Evolutionary conservation across 2,888 invertebrate genomes (phyloP).

Genomic region (Synanthedon formicaeformis): DNA sequence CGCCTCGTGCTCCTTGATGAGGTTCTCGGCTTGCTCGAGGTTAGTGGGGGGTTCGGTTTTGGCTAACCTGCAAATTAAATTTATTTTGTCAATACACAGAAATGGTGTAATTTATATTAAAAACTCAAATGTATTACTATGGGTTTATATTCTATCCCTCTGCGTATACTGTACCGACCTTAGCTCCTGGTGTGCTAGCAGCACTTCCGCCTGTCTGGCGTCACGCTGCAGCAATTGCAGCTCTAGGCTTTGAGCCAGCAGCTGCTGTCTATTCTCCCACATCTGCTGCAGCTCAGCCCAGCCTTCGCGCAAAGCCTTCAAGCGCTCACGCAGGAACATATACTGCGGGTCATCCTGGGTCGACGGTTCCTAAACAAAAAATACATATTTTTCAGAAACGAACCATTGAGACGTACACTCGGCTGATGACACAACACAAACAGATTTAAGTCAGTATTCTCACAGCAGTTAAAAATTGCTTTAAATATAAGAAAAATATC

Average conservation of each 20-base stretch:
- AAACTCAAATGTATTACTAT: not conserved
- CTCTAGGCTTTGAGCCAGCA: slow-evolving; percentile 94
- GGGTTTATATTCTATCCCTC: not conserved
- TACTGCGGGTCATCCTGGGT: slow-evolving; percentile 98
- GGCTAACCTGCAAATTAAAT: slow-evolving; percentile 70
- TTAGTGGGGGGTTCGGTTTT: slow-evolving; percentile 97
- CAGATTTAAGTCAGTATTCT: no score
- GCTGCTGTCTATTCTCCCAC: slow-evolving; percentile 98
- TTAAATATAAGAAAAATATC: no score
- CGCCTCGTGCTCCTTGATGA: slow-evolving; percentile 97
- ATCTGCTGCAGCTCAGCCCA: slow-evolving; percentile 99
- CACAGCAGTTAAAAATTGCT: no score
- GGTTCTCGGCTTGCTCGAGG: slow-evolving; percentile 97
- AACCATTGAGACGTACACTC: no score
- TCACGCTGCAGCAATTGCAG: slow-evolving; percentile 96
- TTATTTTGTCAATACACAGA: no score
- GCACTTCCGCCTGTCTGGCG: slow-evolving; percentile 96
- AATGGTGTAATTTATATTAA: no score
- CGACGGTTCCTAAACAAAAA: slow-evolving; percentile 72
- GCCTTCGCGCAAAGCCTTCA: slow-evolving; percentile 98
- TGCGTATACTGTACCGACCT: slow-evolving; percentile 51
- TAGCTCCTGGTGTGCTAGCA: slow-evolving; percentile 98
- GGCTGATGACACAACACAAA: no score
- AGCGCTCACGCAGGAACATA: slow-evolving; percentile 98
- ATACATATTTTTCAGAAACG: no score